Evolutionary conservation across 2,888 invertebrate genomes (phyloP).

Genomic region (Cosmia pyralina): DNA sequence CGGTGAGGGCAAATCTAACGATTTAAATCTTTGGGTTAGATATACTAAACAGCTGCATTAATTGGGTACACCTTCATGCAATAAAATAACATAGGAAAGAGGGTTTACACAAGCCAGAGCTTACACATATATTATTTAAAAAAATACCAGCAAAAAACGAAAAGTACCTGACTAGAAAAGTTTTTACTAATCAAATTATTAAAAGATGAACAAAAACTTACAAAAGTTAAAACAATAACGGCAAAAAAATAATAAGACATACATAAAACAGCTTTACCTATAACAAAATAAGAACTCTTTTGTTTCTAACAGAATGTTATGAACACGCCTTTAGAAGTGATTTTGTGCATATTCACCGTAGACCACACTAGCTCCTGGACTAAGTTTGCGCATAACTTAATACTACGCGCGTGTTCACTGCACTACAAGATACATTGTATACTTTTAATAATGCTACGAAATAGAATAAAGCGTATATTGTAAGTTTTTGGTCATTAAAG

Average conservation of each 20-base stretch:
- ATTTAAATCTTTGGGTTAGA: no score
- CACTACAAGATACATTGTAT: constrained; percentile 44
- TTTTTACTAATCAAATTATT: neutral
- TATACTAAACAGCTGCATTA: neutral
- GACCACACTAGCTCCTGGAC: constrained; percentile 47
- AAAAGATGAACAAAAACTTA: neutral
- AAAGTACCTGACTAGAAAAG: neutral
- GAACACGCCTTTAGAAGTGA: constrained; percentile 59
- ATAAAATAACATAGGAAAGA: neutral
- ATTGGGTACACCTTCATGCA: neutral
- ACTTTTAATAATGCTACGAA: constrained; percentile 32
- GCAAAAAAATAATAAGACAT: neutral
- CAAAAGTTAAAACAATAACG: neutral
- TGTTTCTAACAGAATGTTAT: constrained; percentile 43
- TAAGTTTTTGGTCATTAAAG: constrained; percentile 34
- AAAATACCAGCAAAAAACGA: neutral
- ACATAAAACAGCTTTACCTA: neutral
- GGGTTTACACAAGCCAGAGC: neutral
- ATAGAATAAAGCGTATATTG: constrained; percentile 34
- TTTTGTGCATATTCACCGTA: constrained; percentile 57
- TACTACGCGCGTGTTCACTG: constrained; percentile 53
- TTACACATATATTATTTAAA: neutral
- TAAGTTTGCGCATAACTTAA: constrained; percentile 66
- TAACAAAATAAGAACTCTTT: constrained; percentile 21
- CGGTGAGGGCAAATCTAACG: neutral